Evolutionary conservation across 2,113 vertebrate species (phyloP), one percentile per base, ranked within the genome.

Genomic region (Chrysemys picta): DNA sequence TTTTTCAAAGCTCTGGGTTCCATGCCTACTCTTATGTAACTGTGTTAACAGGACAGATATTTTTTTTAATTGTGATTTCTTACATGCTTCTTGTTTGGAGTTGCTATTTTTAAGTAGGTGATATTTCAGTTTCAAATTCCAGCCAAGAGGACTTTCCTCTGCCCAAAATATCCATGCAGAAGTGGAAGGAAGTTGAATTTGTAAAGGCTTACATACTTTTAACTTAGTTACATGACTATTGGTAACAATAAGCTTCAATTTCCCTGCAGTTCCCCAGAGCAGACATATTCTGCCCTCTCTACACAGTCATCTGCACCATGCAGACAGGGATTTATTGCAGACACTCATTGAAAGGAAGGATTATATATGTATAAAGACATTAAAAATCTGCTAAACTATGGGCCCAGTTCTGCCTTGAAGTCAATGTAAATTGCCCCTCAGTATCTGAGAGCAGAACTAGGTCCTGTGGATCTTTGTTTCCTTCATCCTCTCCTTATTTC

Each of bases 141-240:
- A 81, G 83, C 35, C 79, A 56, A 92, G 80, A 8, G 65, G 79
- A 82, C 54, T 84, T 93, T 95, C 81, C 83, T 27, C 59, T 84
- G 89, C 62, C 94, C 88, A 45, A 94, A 94, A 84, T 89, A 50
- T 82, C 93, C 65, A 5, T 87, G 88, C n/a, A 88, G 89, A 96
- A 72, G 96, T 95, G 96, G 96, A 97, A 97, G 96, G 89, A 94
- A 92, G 90, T 95, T 92, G 92, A 59, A 94, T 95, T 96, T 88
- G 94, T 96, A 91, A 92, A 97, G 95, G 94, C 92, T 96, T 92
- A 96, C 92, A 54, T 87, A 47, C 21, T 95, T 96, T 97, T 97
- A 96, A 97, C 45, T 75, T 85, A 62, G 95, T 97, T 97, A 92
- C 47, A 25, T 83, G 93, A 22, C 87, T 93, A 88, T 95, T 93